Percentiles rank a stretch among this genome's conserved stretches.
These are phyloP conservation scores for Dolichotis patagonum DNA, from an alignment of 2,113 vertebrate genomes.

Conservation along the genomic window DNA sequence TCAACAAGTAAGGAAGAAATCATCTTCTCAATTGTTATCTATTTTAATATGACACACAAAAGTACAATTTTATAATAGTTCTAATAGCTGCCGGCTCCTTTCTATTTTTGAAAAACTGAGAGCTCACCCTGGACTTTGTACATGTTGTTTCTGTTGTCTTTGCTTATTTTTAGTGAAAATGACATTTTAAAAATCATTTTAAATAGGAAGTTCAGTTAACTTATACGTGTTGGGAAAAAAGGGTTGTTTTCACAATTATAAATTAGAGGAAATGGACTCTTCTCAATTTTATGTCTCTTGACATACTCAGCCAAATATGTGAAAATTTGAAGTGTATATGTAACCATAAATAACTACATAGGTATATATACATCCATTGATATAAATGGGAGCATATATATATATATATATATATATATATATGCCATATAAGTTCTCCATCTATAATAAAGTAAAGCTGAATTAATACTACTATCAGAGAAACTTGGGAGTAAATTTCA, in stretches of 20 bases:
- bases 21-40: background rate
- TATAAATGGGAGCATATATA: background rate
- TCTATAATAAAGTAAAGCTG: background rate
- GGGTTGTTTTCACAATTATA: background rate
- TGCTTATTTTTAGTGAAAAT: conserved; percentile 18
- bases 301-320: background rate
- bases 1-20: background rate
- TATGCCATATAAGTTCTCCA: background rate
- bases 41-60: background rate
- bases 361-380: background rate
- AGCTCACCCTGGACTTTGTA: background rate
- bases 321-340: background rate
- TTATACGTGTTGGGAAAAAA: background rate
- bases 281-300: background rate
- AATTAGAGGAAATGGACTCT: background rate
- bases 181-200: conserved; percentile 6
- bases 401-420: background rate
- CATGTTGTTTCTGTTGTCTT: background rate
- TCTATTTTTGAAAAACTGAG: conserved; percentile 5
- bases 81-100: background rate
- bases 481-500: background rate
- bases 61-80: background rate
- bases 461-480: background rate
- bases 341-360: background rate
- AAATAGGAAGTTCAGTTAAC: background rate